These are phyloP conservation scores for Sericinus montela DNA, from an alignment of 2,888 invertebrate genomes.

Conservation along the genomic window DNA sequence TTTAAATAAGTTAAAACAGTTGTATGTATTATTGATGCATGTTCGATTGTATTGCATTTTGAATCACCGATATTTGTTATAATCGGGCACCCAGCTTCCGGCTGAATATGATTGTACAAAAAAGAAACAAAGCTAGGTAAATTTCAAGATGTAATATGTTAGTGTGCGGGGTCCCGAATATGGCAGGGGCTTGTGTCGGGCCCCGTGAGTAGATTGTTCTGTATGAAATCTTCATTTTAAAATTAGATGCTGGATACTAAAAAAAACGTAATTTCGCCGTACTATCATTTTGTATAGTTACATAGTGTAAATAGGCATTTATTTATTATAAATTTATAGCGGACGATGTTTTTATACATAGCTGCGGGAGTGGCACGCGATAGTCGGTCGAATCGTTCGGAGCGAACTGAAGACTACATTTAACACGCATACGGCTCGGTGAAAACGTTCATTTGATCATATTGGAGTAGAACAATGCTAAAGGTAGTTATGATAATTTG, in stretches of 20 bases:
- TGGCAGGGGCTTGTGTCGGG: slow-evolving; percentile 29
- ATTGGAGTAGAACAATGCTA: slow-evolving; percentile 77
- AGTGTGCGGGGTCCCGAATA: slow-evolving; percentile 39
- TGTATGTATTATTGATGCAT: slow-evolving; percentile 71
- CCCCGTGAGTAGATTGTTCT: slow-evolving; percentile 61
- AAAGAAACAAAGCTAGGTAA: slow-evolving; percentile 52
- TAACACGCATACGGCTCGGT: slow-evolving; percentile 63
- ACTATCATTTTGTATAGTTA: slow-evolving; percentile 78
- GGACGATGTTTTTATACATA: slow-evolving; percentile 74
- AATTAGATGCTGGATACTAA: slow-evolving; percentile 73
- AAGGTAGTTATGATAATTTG: slow-evolving; percentile 75
- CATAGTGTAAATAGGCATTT: slow-evolving; percentile 80
- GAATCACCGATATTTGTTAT: slow-evolving; percentile 63
- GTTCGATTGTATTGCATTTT: slow-evolving; percentile 68
- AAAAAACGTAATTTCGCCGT: slow-evolving; percentile 71
- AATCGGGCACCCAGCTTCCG: slow-evolving; percentile 68
- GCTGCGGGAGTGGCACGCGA: slow-evolving; percentile 70
- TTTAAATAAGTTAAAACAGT: slow-evolving; percentile 72
- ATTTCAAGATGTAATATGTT: slow-evolving; percentile 62
- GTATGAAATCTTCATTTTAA: slow-evolving; percentile 59
- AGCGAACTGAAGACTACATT: slow-evolving; percentile 61
- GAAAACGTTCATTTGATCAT: slow-evolving; percentile 63
- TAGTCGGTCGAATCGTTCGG: slow-evolving; percentile 59
- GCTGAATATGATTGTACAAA: slow-evolving; percentile 75
- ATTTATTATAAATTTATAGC: slow-evolving; percentile 79